phyloP scores from a whole-genome alignment of 2,113 vertebrate genomes.

The Cnemophilus loriae region DNA sequence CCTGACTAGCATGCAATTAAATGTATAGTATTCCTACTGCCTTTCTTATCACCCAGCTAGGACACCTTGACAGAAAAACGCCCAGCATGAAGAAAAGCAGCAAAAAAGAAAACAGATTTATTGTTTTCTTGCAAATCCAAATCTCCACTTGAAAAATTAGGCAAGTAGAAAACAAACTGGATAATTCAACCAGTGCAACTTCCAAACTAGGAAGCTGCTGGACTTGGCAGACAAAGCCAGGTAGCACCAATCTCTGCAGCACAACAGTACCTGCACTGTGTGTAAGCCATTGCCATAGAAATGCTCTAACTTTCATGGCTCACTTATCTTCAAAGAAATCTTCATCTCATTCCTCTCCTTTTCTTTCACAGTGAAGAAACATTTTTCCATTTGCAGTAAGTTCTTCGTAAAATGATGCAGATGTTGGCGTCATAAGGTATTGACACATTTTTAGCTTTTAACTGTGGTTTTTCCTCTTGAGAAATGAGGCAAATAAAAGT shows the following conservation, averaged over 20 bases:
- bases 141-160: background rate
- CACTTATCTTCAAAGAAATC: background rate
- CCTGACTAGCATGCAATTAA: background rate
- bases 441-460: background rate
- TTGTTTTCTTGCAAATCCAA: background rate
- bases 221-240: background rate
- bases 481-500: background rate
- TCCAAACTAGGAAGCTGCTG: background rate
- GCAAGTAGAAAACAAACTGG: background rate
- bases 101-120: fast-evolving
- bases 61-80: background rate
- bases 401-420: background rate
- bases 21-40: background rate
- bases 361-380: background rate
- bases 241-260: background rate
- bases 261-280: background rate
- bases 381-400: background rate
- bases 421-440: background rate
- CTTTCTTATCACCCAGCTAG: background rate
- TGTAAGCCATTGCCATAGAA: background rate
- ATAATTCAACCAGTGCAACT: background rate
- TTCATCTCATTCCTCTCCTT: background rate
- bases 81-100: background rate
- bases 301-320: background rate
- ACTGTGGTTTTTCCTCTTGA: background rate